phyloP scores from a whole-genome alignment of 2,797 vertebrate genomes.

The Neosalanx taihuensis region DNA sequence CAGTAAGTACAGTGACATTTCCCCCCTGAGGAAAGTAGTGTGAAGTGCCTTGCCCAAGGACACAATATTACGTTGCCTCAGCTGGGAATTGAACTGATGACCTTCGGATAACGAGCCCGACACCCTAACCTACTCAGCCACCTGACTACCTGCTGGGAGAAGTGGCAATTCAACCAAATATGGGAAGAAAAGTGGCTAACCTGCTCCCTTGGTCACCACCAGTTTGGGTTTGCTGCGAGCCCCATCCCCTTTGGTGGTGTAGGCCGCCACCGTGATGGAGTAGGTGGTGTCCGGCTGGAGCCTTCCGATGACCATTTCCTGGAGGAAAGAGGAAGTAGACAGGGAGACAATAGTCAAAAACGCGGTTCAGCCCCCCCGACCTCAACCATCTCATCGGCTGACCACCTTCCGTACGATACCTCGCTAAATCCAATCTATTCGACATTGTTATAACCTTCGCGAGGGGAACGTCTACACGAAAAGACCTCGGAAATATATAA shows the following conservation, averaged over 20 bases:
- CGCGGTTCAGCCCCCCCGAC: constrained; percentile 35
- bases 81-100: too few species aligned
- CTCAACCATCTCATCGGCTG: constrained; percentile 43
- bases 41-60: too few species aligned
- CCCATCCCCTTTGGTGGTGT: constrained; percentile 98
- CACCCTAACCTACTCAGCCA: too few species aligned
- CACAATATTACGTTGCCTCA: too few species aligned
- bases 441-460: background rate
- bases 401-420: background rate
- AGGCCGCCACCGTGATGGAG: constrained; percentile 96
- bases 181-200: constrained; percentile 62
- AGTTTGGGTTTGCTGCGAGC: constrained; percentile 95
- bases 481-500: background rate
- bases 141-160: background rate
- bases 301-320: constrained; percentile 96
- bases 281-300: constrained; percentile 94
- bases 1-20: too few species aligned
- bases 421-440: background rate
- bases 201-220: constrained; percentile 93
- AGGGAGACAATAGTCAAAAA: constrained; percentile 44
- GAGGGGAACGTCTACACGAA: too few species aligned
- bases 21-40: too few species aligned
- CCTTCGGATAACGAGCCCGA: too few species aligned
- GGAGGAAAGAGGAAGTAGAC: constrained; percentile 35
- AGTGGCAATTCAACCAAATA: background rate